Conservation (phyloP, 2,113 vertebrate species). For the Plestiodon gilberti region DNA sequence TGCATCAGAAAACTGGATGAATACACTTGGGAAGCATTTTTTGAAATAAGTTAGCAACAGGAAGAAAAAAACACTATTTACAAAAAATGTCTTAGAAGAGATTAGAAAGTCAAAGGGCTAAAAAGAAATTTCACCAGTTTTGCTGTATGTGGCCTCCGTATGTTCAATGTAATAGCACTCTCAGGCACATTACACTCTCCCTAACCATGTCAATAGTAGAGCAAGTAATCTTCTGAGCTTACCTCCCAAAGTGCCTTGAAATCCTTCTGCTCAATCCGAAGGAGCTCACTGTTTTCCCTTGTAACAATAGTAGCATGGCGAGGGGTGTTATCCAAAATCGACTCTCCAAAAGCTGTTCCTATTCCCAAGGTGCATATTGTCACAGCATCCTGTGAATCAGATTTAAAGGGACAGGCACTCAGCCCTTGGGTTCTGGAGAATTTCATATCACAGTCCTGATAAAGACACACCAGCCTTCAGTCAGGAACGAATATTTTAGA, state of each 20-base stretch:
- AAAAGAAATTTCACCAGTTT: conserved; percentile 53
- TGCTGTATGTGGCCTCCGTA: conserved; percentile 45
- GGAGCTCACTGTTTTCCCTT: conserved; percentile 90
- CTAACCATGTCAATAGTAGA: conserved; percentile 37
- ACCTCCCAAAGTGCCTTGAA: conserved; percentile 98
- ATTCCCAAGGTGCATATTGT: conserved; percentile 94
- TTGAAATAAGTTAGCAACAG: conserved; percentile 1
- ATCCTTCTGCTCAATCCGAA: conserved; percentile 95
- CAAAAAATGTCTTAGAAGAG: conserved; percentile 32
- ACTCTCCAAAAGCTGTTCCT: conserved; percentile 98
- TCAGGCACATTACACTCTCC: not conserved
- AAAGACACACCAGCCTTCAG: not conserved
- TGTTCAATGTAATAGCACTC: conserved; percentile 30
- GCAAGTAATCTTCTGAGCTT: conserved; percentile 63
- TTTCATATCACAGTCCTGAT: not conserved
- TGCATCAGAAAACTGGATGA: conserved; percentile 57
- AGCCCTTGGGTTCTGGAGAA: not conserved
- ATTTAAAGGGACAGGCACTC: conserved; percentile 45
- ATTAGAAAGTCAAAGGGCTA: conserved; percentile 50
- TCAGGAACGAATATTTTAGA: conserved; percentile 10
- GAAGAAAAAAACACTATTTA: not conserved
- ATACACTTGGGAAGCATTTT: not conserved
- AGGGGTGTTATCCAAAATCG: conserved; percentile 96
- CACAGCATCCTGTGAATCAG: conserved; percentile 88
- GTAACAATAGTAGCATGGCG: conserved; percentile 97